Percentiles rank a stretch among this genome's conserved stretches.
Evolutionary conservation across 2,113 vertebrate species (phyloP).

Genomic region (Dissostichus mawsoni): DNA sequence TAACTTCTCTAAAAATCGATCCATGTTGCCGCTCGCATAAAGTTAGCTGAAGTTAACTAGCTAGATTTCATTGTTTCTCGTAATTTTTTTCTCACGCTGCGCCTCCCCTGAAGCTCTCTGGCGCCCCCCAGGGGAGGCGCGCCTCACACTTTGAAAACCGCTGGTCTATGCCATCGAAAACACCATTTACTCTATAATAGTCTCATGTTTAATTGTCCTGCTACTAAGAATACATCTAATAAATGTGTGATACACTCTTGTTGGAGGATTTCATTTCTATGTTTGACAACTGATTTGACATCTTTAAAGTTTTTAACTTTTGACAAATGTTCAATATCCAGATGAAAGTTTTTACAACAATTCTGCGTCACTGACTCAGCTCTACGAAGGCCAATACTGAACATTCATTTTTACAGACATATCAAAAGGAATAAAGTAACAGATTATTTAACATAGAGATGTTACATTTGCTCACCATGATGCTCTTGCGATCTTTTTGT

Average conservation of each 20-base stretch:
- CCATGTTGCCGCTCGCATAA: too few relatives aligned
- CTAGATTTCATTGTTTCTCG: too few relatives aligned
- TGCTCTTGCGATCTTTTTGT: not conserved
- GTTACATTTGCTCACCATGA: not conserved
- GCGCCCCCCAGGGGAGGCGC: too few relatives aligned
- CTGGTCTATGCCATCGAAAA: not conserved
- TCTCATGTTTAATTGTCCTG: not conserved
- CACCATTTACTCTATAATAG: not conserved
- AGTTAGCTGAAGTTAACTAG: too few relatives aligned
- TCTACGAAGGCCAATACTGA: not conserved
- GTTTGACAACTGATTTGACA: not conserved
- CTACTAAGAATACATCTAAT: not conserved
- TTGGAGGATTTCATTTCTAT: not conserved
- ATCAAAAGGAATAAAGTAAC: not conserved
- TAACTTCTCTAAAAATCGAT: too few relatives aligned
- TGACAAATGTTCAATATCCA: not conserved
- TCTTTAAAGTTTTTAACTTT: not conserved
- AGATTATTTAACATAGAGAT: not conserved
- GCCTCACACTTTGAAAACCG: too few relatives aligned
- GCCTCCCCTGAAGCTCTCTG: too few relatives aligned
- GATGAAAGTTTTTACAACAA: not conserved
- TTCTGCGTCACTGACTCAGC: not conserved
- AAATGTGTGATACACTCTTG: conserved; percentile 12
- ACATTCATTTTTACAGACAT: not conserved
- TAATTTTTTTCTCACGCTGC: too few relatives aligned